phyloP scores from a whole-genome alignment of 2,797 vertebrate genomes.

The Hipposideros larvatus region DNA sequence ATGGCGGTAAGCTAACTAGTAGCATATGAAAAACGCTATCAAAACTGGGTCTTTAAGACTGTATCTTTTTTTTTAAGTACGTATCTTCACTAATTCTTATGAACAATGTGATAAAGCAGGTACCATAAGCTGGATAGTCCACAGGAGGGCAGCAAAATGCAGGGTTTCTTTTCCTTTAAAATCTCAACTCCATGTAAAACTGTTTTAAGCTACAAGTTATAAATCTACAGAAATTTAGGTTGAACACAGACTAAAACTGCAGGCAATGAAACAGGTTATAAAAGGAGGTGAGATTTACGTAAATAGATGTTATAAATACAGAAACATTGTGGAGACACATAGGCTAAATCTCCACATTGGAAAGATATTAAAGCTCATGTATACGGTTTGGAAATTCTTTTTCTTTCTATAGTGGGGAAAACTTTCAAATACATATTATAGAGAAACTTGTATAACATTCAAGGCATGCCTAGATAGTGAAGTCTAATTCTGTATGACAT shows the following conservation, averaged over 20 bases:
- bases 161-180: slow-evolving; percentile 60
- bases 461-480: background rate
- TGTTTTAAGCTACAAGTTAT: slow-evolving; percentile 32
- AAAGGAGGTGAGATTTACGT: background rate
- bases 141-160: slow-evolving; percentile 83
- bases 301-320: background rate
- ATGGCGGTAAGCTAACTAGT: background rate
- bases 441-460: slow-evolving; percentile 22
- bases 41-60: background rate
- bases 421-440: background rate
- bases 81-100: background rate
- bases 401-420: slow-evolving; percentile 22
- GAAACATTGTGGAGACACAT: background rate
- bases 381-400: background rate
- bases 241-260: slow-evolving; percentile 19
- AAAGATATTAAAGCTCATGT: background rate
- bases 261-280: background rate
- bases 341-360: background rate
- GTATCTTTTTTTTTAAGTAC: background rate
- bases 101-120: background rate
- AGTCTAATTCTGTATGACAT: slow-evolving; percentile 22
- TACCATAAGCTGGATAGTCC: background rate
- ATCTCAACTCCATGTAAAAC: slow-evolving; percentile 28
- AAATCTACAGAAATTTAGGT: slow-evolving; percentile 56
- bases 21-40: background rate